Evolutionary conservation across 2,797 vertebrate species (phyloP).

Genomic region (Gymnopithys bicolor): DNA sequence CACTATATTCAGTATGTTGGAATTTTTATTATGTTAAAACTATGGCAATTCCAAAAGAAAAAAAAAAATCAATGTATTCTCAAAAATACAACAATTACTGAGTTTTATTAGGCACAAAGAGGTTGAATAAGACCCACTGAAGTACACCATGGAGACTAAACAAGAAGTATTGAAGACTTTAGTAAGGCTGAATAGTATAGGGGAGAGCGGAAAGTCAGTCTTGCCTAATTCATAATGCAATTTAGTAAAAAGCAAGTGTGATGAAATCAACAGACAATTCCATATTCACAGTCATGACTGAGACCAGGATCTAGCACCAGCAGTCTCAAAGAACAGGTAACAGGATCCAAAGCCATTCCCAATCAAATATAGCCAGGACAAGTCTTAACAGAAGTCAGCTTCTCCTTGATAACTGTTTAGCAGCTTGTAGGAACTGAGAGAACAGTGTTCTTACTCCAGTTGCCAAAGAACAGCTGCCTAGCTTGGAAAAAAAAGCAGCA

Average conservation of each 20-base stretch:
- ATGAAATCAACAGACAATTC: background rate
- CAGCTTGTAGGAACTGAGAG: background rate
- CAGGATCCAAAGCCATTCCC: background rate
- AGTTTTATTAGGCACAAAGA: background rate
- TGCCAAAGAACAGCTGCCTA: slow-evolving; percentile 27
- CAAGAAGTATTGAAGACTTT: background rate
- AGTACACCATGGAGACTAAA: background rate
- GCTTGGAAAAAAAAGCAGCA: background rate
- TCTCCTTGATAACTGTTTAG: slow-evolving; percentile 3
- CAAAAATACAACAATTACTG: background rate
- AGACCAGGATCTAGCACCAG: background rate
- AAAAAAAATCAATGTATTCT: background rate
- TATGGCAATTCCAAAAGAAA: background rate
- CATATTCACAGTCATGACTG: background rate
- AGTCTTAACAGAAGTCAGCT: background rate
- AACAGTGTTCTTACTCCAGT: background rate
- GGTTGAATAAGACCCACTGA: background rate
- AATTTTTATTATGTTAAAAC: background rate
- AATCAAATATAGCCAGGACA: background rate
- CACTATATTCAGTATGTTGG: background rate
- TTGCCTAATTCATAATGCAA: background rate
- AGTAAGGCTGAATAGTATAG: background rate
- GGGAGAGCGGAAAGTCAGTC: background rate
- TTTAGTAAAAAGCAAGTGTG: background rate
- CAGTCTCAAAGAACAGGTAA: background rate